Base-by-base conservation (phyloP, 2,888 invertebrate genomes). In the Epinotia bilunana region DNA sequence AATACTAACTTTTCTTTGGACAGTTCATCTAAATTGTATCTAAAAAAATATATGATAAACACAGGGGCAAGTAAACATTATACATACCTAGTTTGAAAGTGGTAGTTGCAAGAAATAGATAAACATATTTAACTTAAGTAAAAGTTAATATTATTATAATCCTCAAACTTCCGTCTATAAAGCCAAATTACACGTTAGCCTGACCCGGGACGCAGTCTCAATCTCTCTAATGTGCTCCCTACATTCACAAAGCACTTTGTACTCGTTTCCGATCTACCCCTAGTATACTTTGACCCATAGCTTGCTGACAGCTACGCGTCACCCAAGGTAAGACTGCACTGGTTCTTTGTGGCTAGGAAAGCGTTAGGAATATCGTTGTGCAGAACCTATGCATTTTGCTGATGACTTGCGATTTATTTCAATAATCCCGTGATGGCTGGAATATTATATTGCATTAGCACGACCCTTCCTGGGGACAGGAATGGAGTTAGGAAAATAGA, bases 361-460 rank as follows among this genome's bases (percentile, higher is more conserved):
- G 53, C 53, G n/a, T 53, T 53, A 7, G 16, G 53, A 53, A 53
- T 53, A n/a, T 6, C 7, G 7, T 53, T 53, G 76, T 78, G 80
- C 81, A 81, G 84, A 83, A 83, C 85, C 86, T 87, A 87, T 89
- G 88, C 87, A 88, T 89, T 90, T 87, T 76, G 83, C 83, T 90
- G 90, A 91, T 90, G 88, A 87, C 85, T 80, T 76, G 75, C 87
- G 86, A 90, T 91, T 90, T 90, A 87, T 91, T 89, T 91, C 90
- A 91, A 90, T 90, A 90, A 84, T 83, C 86, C 84, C 79, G 81
- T 86, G 86, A 87, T 86, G 79, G 82, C 78, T 74, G 80, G 80
- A 82, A 86, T 86, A 86, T 87, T 84, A 84, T 83, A 83, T 84
- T 80, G 79, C 79, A 82, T 82, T 84, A 77, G 68, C 61, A 64